Percentiles rank a stretch among this genome's conserved stretches.
Evolutionary conservation across 2,797 vertebrate species (phyloP).

Genomic region (Setipinna tenuifilis): DNA sequence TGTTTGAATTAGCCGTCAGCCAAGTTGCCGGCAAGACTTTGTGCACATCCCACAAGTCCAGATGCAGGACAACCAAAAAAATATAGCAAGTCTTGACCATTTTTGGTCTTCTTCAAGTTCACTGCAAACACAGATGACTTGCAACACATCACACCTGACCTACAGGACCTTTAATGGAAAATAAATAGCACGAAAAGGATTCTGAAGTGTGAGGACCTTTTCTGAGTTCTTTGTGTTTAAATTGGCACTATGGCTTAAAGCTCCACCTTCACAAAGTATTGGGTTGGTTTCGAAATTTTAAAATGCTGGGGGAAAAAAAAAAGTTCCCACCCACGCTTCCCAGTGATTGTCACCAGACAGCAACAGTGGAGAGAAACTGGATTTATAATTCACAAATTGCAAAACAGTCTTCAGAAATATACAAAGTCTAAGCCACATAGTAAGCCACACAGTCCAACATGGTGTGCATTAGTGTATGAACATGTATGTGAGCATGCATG

Average conservation of each 20-base stretch:
- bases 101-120: too few relatives aligned
- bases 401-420: slow-evolving; percentile 5
- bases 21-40: too few relatives aligned
- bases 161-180: too few relatives aligned
- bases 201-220: neutral
- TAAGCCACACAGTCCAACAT: neutral
- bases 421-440: neutral
- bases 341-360: neutral
- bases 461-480: neutral
- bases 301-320: neutral
- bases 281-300: neutral
- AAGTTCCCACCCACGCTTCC: neutral
- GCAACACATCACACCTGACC: too few relatives aligned
- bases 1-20: too few relatives aligned
- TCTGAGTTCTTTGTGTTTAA: neutral
- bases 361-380: neutral
- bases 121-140: too few relatives aligned
- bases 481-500: neutral
- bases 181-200: neutral
- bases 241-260: neutral
- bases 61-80: too few relatives aligned
- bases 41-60: too few relatives aligned
- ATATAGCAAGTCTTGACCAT: too few relatives aligned
- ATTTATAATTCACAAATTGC: neutral
- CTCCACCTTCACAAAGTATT: neutral